A percentile compares a stretch with the other conserved stretches of the same genome.
Evolutionary conservation across 2,113 vertebrate species (phyloP).

Genomic region (Callithrix jacchus): DNA sequence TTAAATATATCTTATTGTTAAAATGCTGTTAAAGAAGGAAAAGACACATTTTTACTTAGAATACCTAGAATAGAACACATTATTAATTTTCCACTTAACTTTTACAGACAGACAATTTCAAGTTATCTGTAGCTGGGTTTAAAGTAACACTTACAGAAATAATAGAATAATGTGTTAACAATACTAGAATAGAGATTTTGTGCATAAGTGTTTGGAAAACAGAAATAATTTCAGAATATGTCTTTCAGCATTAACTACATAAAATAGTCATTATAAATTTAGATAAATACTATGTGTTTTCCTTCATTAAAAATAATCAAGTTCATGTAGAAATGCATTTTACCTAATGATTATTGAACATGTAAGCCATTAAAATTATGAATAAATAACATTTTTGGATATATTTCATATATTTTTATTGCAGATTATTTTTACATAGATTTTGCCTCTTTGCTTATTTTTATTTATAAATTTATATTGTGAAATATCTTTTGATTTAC

Average conservation of each 20-base stretch:
- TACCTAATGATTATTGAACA: slow-evolving; percentile 55
- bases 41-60: neutral
- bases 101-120: neutral
- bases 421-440: slow-evolving; percentile 44
- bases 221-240: neutral
- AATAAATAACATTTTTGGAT: slow-evolving; percentile 45
- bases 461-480: neutral
- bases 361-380: neutral
- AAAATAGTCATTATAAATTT: neutral
- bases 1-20: neutral
- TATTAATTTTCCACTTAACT: neutral
- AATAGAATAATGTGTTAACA: neutral
- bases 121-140: neutral
- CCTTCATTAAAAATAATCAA: slow-evolving; percentile 13
- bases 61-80: neutral
- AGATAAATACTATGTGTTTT: slow-evolving; percentile 21
- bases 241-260: neutral
- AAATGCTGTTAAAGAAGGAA: neutral
- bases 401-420: slow-evolving; percentile 22
- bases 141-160: neutral
- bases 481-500: neutral
- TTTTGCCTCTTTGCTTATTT: neutral
- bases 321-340: neutral
- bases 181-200: neutral
- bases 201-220: neutral